Percentiles rank a stretch among this genome's conserved stretches.
These are phyloP conservation scores for Eretmochelys imbricata DNA, from an alignment of 2,113 vertebrate genomes.

Conservation along the genomic window DNA sequence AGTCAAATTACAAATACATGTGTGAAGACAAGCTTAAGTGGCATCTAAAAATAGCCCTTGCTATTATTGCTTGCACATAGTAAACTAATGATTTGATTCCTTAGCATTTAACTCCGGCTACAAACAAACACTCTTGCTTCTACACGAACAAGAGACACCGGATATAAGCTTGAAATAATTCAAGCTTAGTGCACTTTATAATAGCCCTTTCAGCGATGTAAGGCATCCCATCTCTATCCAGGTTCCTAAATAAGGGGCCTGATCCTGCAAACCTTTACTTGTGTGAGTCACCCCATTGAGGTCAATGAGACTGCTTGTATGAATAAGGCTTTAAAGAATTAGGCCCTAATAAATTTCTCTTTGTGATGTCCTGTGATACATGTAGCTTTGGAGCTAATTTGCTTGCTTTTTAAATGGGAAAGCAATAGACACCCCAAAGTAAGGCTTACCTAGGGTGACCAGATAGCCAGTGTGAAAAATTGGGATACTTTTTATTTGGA, in stretches of 20 bases:
- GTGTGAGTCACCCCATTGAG: neutral
- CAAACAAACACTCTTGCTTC: conserved; percentile 18
- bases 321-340: neutral
- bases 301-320: neutral
- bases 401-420: neutral
- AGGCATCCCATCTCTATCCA: neutral
- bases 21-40: neutral
- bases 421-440: neutral
- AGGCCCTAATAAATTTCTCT: neutral
- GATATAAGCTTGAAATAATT: neutral
- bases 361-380: neutral
- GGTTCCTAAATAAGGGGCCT: neutral
- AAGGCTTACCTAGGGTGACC: neutral
- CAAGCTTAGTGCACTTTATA: neutral
- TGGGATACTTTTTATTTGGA: neutral
- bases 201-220: too few species aligned
- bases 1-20: conserved; percentile 44
- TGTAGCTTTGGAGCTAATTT: neutral
- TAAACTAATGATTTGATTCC: conserved; percentile 53
- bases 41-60: conserved; percentile 63
- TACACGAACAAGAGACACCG: neutral
- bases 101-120: conserved; percentile 57
- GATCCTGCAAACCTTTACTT: neutral
- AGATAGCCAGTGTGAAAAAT: neutral
- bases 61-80: conserved; percentile 54